Base-by-base conservation (phyloP, 2,888 invertebrate species). In the Ligdia adustata region DNA sequence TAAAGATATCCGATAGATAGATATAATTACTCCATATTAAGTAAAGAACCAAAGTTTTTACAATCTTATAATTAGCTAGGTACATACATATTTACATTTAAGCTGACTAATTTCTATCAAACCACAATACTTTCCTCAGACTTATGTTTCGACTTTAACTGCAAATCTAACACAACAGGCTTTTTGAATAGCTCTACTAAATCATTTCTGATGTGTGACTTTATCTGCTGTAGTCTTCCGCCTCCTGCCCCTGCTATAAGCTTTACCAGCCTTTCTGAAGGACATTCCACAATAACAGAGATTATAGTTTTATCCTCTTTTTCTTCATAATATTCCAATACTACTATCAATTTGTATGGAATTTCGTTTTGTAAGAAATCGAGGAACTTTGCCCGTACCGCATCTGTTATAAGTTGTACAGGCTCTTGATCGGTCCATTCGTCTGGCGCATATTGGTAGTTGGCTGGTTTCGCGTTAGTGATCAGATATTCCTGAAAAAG, bases 291-390 rank as follows among this genome's bases (percentile, higher is more conserved):
- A 35, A 86, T 66, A 0, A 95, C 93, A 0, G 93, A 91, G 66
- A 84, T 82, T 1, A 80, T 40, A 3, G 88, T 75, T 66, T 79
- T 84, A 32, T 85, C 62, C 43, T 79, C 92, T 54, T 92, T 91
- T 12, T 91, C 84, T 58, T 93, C 92, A 61, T 92, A 93, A 71
- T 93, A 93, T 72, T 96, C 95, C 9, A 97, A 71, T 34, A 88
- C 68, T 4, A 93, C 90, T 49, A 91, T 85, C 2, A 98, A 72
- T 26, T 79, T 90, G 70, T 99, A 99, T 0, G 99, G 99, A 28
- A 99, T 92, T 87, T 98, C 97, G 59, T 96, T 92, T 0, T 94
- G 93, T 28, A 98, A 82, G 69, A 93, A 92, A 71, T 99, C 96
- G 48, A 99, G 78, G 26, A 98, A 91, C 60, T 95, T 95, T 1